phyloP scores from a whole-genome alignment of 2,797 vertebrate genomes.

The Notamacropus eugenii region DNA sequence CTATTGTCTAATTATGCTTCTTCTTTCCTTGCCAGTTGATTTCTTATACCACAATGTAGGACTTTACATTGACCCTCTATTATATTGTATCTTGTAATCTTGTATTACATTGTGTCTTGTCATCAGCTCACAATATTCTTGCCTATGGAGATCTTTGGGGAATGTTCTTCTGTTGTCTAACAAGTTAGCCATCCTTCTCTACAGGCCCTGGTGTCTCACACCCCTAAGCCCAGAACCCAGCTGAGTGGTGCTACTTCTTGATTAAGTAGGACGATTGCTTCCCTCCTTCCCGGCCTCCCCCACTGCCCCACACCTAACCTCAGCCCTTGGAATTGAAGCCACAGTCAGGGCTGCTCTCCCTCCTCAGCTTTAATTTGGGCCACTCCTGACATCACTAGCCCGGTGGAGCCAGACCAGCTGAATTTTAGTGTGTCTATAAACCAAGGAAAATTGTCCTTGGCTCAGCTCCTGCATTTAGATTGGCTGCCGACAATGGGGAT shows the following conservation, averaged over 20 bases:
- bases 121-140: background rate
- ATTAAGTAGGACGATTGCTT: background rate
- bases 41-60: background rate
- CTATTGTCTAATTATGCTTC: background rate
- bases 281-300: constrained; percentile 46
- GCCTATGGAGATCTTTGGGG: background rate
- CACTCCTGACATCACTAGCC: constrained; percentile 83
- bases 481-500: constrained; percentile 78
- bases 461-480: constrained; percentile 87
- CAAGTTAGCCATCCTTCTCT: background rate
- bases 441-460: constrained; percentile 85
- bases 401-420: constrained; percentile 78
- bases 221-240: background rate
- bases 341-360: constrained; percentile 73
- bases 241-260: background rate
- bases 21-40: background rate
- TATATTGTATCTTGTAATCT: background rate
- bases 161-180: background rate
- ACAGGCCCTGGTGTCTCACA: background rate
- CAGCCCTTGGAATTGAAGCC: constrained; percentile 7
- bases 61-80: background rate
- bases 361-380: constrained; percentile 84
- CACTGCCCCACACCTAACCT: background rate
- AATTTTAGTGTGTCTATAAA: constrained; percentile 80
- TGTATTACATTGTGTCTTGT: background rate